Percentiles rank a stretch among this genome's conserved stretches.
phyloP scores from a whole-genome alignment of 2,113 vertebrate species.

The Burhinus oedicnemus region DNA sequence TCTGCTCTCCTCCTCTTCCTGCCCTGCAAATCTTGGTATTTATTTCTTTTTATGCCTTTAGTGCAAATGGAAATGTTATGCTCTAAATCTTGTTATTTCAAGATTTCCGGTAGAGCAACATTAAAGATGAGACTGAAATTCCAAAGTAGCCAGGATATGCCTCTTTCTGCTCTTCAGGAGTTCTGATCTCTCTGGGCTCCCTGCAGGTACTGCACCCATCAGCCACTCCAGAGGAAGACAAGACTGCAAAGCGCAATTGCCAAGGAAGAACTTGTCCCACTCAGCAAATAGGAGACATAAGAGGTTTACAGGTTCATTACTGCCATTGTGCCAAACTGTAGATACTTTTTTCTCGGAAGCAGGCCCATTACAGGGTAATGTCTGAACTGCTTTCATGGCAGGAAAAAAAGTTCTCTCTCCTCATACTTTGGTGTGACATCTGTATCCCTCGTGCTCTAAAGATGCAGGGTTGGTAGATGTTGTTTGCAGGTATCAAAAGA shows the following conservation, averaged over 20 bases:
- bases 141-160: neutral
- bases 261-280: neutral
- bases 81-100: neutral
- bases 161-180: neutral
- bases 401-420: neutral
- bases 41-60: neutral
- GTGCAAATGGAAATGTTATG: neutral
- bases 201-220: neutral
- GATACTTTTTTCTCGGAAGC: neutral
- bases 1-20: neutral
- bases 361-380: neutral
- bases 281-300: neutral
- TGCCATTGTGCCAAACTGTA: neutral
- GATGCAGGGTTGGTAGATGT: fast-evolving
- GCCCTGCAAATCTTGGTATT: neutral
- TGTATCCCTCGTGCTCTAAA: neutral
- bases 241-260: neutral
- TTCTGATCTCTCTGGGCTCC: neutral
- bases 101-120: neutral
- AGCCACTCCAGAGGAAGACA: neutral
- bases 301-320: neutral
- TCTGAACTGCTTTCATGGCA: neutral
- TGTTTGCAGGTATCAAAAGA: neutral
- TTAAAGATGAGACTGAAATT: neutral
- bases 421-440: neutral